These are phyloP conservation scores for Botrylloides violaceus DNA, from an alignment of 23 tunicate genomes.

Conservation along the genomic window DNA sequence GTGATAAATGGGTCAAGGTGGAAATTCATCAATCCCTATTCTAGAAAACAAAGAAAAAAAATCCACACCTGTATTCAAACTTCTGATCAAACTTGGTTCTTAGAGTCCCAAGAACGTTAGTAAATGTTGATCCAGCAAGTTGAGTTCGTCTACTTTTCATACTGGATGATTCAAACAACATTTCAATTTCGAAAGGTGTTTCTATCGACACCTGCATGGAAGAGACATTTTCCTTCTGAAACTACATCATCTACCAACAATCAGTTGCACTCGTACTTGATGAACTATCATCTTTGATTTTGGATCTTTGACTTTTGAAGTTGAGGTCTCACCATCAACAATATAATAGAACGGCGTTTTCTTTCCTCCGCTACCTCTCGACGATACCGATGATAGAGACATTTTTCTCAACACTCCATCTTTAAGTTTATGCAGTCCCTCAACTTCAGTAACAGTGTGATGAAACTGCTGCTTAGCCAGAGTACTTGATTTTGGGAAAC, in stretches of 20 bases:
- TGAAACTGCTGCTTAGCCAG: slow-evolving; percentile 27
- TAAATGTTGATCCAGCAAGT: slow-evolving; percentile 41
- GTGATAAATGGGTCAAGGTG: too few relatives aligned
- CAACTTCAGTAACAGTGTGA: slow-evolving; percentile 52
- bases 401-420: slow-evolving; percentile 58
- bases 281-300: slow-evolving; percentile 66
- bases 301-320: slow-evolving; percentile 23
- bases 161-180: slow-evolving; percentile 76
- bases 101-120: slow-evolving; percentile 25
- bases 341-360: slow-evolving; percentile 44
- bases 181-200: slow-evolving; percentile 81
- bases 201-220: slow-evolving; percentile 56
- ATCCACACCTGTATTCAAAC: slow-evolving; percentile 72
- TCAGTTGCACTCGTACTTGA: slow-evolving; percentile 33
- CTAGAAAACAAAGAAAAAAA: too few relatives aligned
- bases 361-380: slow-evolving; percentile 15
- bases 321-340: slow-evolving; percentile 7
- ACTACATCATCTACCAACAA: background rate
- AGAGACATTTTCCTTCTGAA: background rate
- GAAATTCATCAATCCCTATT: too few relatives aligned
- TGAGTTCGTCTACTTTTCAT: slow-evolving; percentile 5
- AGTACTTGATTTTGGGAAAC: slow-evolving; percentile 36
- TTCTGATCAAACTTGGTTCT: slow-evolving; percentile 71
- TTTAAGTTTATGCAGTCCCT: slow-evolving; percentile 69
- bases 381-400: slow-evolving; percentile 17